Evolutionary conservation across 2,113 vertebrate species (phyloP), one percentile per base, ranked within the genome.

Genomic region (Natator depressus): DNA sequence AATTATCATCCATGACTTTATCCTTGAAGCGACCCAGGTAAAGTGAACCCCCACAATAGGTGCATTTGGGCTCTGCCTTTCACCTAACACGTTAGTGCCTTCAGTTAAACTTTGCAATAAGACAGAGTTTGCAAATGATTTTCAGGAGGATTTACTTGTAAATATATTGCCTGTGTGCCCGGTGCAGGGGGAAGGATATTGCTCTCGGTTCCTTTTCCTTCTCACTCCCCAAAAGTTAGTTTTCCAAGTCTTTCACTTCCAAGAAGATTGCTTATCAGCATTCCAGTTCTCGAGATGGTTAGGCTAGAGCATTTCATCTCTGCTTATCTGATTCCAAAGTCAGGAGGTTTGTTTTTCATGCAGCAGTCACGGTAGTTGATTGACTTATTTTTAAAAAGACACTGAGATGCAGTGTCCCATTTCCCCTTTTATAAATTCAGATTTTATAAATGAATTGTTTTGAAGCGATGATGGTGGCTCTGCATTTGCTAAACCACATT

Each of bases 1-100:
- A 97, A 99, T 99, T 96, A 99, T 99, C 98, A 99, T 99, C 98
- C 99, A 99, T 88, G 99, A 99, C 98, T 99, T 99, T 95, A 99
- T 99, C 98, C 98, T 99, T 80, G 99, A 99, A 98, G 99, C 99
- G 93, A 99, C 99, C 84, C 99, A 99, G 99, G 99, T 99, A 98
- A 96, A 94, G 54, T 49, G 84, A 95, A 87, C 35, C 17, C n/a
- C 86, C 69, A 75, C 82, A 54, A 81, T 27, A 29, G 62, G 55
- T 65, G 50, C 80, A 91, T 69, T 62, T 86, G 55, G 13, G 20
- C 57, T 82, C 93, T 88, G 91, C 65, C 91, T 95, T 84, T 84
- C 91, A 82, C 72, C 49, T 59, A 84, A 31, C 88, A 55, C 46
- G 47, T 42, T 82, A 29, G 3, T 94, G 27, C 42, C 93, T 24